Evolutionary conservation across 2,888 invertebrate genomes (phyloP).

Genomic region (Thysanoteuthis rhombus): DNA sequence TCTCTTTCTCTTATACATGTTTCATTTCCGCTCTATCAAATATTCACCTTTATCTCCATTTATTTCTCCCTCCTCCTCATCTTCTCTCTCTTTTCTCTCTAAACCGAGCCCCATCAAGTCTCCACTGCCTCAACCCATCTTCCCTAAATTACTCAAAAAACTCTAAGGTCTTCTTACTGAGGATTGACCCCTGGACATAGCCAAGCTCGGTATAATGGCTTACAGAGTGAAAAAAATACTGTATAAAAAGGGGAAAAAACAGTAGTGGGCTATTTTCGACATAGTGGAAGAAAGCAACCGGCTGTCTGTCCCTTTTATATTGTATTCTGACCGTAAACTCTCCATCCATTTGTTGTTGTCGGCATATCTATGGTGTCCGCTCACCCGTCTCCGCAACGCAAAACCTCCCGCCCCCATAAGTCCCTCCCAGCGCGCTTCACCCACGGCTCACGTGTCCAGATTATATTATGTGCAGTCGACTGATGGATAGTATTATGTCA

Average conservation of each 20-base stretch:
- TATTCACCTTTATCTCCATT: neutral
- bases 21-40: neutral
- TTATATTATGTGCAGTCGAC: constrained; percentile 12
- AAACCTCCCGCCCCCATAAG: neutral
- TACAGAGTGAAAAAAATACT: neutral
- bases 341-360: constrained; percentile 1
- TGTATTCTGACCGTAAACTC: neutral
- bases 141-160: neutral
- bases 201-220: neutral
- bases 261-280: neutral
- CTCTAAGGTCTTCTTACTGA: neutral
- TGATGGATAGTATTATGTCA: neutral
- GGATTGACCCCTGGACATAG: constrained; percentile 12
- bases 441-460: constrained; percentile 12
- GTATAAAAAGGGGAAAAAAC: neutral
- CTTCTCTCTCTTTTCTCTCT: neutral
- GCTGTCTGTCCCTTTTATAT: neutral
- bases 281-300: neutral
- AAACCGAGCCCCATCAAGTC: neutral
- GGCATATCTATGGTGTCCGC: constrained; percentile 12
- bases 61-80: neutral
- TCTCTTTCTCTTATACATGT: neutral
- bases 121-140: neutral
- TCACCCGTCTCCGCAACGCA: neutral
- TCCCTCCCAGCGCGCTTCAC: neutral